These are phyloP conservation scores for Caenorhabditis sp. DNA, from an alignment of 2,888 invertebrate genomes.

Conservation along the genomic window DNA sequence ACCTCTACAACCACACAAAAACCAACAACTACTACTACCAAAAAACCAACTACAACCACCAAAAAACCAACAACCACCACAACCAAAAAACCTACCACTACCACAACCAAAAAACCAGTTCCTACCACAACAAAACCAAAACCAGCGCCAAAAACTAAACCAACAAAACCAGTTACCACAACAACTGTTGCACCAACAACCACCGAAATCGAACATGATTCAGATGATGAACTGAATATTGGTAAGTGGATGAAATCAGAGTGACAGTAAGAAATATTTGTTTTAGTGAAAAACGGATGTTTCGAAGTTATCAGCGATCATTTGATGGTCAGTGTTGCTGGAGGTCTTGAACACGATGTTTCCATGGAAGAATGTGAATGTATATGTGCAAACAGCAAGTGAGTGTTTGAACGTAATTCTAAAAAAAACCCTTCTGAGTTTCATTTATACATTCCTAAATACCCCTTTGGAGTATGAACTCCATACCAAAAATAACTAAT, in stretches of 20 bases:
- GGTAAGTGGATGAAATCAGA: constrained; percentile 10
- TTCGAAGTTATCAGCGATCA: constrained; percentile 58
- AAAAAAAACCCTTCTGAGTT: no score
- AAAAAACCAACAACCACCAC: not conserved
- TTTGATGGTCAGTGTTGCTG: constrained; percentile 65
- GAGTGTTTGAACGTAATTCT: constrained; percentile 15
- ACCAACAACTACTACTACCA: constrained; percentile 8
- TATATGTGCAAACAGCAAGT: constrained; percentile 68
- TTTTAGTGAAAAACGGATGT: constrained; percentile 45
- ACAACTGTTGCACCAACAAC: constrained; percentile 17
- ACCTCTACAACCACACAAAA: constrained; percentile 12
- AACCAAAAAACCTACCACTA: not conserved
- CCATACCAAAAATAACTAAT: no score
- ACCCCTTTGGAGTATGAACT: no score
- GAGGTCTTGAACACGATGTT: constrained; percentile 67
- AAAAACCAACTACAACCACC: constrained; percentile 2
- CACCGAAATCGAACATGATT: constrained; percentile 16
- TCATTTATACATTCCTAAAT: not conserved
- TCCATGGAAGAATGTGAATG: constrained; percentile 68
- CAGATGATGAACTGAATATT: constrained; percentile 30
- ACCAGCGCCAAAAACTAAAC: constrained; percentile 4
- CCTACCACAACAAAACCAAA: constrained; percentile 7
- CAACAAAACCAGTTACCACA: constrained; percentile 9
- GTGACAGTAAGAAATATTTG: not conserved
- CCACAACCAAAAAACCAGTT: constrained; percentile 3